Evolutionary conservation across 1,140 invertebrate species (phyloP), one percentile per base, ranked within the genome.

Genomic region (Adelges cooleyi): DNA sequence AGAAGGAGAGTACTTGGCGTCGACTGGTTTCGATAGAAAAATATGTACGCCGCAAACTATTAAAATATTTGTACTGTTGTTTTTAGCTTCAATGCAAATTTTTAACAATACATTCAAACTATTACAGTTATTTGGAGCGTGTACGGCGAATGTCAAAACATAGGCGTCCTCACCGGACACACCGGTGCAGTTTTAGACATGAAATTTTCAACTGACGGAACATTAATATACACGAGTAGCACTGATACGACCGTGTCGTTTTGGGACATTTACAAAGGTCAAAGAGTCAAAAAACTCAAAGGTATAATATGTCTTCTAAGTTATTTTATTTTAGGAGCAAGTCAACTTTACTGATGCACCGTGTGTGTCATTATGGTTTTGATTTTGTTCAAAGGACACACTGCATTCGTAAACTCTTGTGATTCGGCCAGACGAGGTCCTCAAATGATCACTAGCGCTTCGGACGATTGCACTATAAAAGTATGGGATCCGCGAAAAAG

Each of bases 71-170:
- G 67, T 46, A n/a, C n/a, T n/a, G n/a, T n/a, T n/a, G n/a, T 17
- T 22, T n/a, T 17, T 36, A 9, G 15, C 29, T 17, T 6, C 5
- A 13, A 15, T 13, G 9, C 11, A 8, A 13, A 23, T 36, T 56
- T 25, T n/a, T n/a, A n/a, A n/a, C n/a, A n/a, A n/a, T n/a, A n/a
- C n/a, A n/a, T n/a, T n/a, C n/a, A 33, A 33, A 6, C 11, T 6
- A 33, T 80, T 81, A 65, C 73, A 96, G 92, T 89, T 75, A 80
- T 99, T 69, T 99, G 97, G 97, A 94, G 90, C 76, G 90, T 95
- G 2, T 96, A 95, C 76, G 95, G 92, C 4, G 94, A 99, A 73
- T 99, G 95, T 79, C 94, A 99, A 72, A 99, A 98, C 76, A 85
- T 96, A 68, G 90, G 89, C 69, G 83, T 88, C 9, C 82, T 99